phyloP scores from a whole-genome alignment of 2,113 vertebrate genomes.

The Mungos mungo region DNA sequence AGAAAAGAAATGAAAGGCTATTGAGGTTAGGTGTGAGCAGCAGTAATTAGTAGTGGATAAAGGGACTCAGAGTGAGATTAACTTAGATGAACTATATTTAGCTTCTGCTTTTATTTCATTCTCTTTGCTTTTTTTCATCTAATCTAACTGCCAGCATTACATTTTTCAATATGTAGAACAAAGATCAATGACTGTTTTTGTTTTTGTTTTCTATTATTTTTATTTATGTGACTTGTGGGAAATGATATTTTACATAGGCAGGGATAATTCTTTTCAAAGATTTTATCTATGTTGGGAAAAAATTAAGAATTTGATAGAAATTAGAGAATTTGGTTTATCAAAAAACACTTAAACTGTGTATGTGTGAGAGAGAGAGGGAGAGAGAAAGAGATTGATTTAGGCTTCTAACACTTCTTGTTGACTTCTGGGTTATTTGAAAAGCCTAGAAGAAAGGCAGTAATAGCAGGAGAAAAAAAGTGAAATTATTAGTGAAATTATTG shows the following conservation, averaged over 20 bases:
- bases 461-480: background rate
- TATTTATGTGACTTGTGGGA: background rate
- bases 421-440: background rate
- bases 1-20: constrained; percentile 18
- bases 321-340: background rate
- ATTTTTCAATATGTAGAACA: background rate
- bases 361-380: background rate
- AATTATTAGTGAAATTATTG: background rate
- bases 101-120: background rate
- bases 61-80: background rate
- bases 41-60: background rate
- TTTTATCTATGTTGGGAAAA: background rate
- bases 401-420: background rate
- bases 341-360: background rate
- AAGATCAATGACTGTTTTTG: background rate
- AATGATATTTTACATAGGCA: constrained; percentile 10
- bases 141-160: background rate
- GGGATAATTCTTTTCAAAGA: background rate
- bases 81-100: background rate
- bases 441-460: background rate
- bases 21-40: background rate
- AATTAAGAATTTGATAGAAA: background rate
- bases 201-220: background rate
- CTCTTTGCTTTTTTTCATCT: background rate
- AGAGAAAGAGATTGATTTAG: too few species aligned